Base-by-base conservation (phyloP, 2,113 vertebrate species). In the Xenopus laevis region DNA sequence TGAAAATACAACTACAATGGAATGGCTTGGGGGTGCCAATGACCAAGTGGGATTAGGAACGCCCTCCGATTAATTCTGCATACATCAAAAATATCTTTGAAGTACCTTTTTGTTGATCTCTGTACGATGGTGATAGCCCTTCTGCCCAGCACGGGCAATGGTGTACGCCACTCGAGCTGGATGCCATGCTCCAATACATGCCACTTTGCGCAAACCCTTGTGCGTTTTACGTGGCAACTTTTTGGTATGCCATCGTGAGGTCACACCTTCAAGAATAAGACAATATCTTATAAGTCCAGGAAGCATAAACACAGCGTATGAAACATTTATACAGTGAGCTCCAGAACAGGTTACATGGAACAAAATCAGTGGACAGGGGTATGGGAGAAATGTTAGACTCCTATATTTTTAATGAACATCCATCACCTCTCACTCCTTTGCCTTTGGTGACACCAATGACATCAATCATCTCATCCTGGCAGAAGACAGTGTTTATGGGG, bases 141-240 rank as follows among this genome's bases (percentile, higher is more conserved):
- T 93, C 81, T 93, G 92, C 40, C 92, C 92, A 4, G 92, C 90
- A 0, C 92, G 86, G 55, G 91, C 92, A 0, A 93, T 92, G 72
- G 91, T 90, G 79, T 89, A 93, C 63, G 90, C 87, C 47, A 93
- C 92, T 0, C 92, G 86, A 62, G 92, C 89, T 0, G 91, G 92
- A 70, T 93, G 92, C 92, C 92, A 93, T 78, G 92, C 92, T 0
- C 92, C 92, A 0, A 93, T 93, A 69, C 92, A 93, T 52, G 92
- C 92, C 3, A 93, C 91, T 40, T 93, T 93, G 20, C 91, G 80
- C 58, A 93, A 79, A 4, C 92, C 92, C 63, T 93, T 93, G 80
- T 93, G 92, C 0, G 92, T 93, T 82, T 93, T 93, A 72, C 92
- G 82, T 0, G 91, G 92, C 10, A 93, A 88, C 74, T 93, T 93